Base-by-base conservation (phyloP, 1,140 invertebrate genomes). In the Pristionchus pacificus region DNA sequence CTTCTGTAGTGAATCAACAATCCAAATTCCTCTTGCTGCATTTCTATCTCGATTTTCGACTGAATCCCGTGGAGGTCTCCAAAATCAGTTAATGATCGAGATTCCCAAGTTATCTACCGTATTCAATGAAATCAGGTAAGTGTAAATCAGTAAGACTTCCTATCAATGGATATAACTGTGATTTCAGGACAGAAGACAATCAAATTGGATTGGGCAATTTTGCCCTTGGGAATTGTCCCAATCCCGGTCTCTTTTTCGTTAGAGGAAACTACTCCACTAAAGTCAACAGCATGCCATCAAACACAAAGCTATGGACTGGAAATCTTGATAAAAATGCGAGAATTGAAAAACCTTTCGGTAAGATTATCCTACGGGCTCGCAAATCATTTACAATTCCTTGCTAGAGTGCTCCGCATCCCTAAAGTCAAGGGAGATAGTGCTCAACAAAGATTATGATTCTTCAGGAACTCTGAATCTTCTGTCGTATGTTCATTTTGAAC, bases 401-500 rank as follows among this genome's bases (percentile, higher is more conserved):
- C n/a, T n/a, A n/a, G n/a, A n/a, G n/a, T n/a, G n/a, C n/a, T n/a
- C n/a, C n/a, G n/a, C n/a, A n/a, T n/a, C n/a, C n/a, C n/a, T n/a
- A n/a, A n/a, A n/a, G n/a, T n/a, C n/a, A n/a, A n/a, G n/a, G n/a
- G n/a, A n/a, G n/a, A n/a, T n/a, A n/a, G n/a, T n/a, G n/a, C n/a
- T n/a, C n/a, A n/a, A n/a, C n/a, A n/a, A n/a, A n/a, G n/a, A n/a
- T n/a, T 68, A n/a, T 33, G 29, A 49, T 59, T 30, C 57, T 1
- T 68, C 70, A 13, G 70, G 70, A 31, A 70, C 14, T 32, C 76
- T 71, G 24, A 57, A 63, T 19, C 68, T 69, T 38, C 55, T 65
- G 55, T 76, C 74, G 2, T 76, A 32, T 59, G 74, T 62, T 6
- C 19, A 76, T 28, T 76, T 76, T 30, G 74, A 76, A 57, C 74